Evolutionary conservation across 2,113 vertebrate genomes (phyloP).

Genomic region (Chinchilla lanigera): DNA sequence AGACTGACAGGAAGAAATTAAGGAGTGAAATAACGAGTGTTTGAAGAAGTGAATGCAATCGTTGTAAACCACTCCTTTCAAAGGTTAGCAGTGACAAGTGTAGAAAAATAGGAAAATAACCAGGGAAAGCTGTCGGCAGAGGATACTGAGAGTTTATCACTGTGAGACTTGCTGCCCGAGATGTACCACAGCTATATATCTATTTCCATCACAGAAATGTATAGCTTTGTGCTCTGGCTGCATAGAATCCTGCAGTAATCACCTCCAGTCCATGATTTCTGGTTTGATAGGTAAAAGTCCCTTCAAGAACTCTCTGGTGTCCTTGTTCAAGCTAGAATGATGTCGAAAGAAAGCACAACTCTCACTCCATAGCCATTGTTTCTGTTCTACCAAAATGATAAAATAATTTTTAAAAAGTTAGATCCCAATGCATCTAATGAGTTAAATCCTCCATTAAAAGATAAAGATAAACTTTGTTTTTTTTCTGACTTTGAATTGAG

Average conservation of each 20-base stretch:
- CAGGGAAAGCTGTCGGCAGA: neutral
- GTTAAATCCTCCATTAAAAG: neutral
- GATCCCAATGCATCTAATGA: neutral
- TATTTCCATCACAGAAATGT: constrained; percentile 4
- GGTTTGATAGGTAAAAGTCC: constrained; percentile 40
- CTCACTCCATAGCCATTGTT: neutral
- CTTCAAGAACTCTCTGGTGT: constrained; percentile 12
- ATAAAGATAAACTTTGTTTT: neutral
- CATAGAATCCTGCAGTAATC: constrained; percentile 38
- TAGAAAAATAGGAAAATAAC: constrained; percentile 28
- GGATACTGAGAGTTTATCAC: neutral
- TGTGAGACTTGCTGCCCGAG: neutral
- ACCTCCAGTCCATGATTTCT: constrained; percentile 45
- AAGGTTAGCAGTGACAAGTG: neutral
- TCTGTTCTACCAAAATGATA: neutral
- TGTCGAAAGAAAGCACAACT: neutral
- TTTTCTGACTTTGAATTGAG: constrained; percentile 26
- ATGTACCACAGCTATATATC: neutral
- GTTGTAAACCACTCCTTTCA: constrained; percentile 55
- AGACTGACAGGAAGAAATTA: constrained; percentile 9
- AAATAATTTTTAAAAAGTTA: neutral
- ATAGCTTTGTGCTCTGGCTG: neutral
- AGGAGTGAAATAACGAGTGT: neutral
- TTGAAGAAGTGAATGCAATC: constrained; percentile 37
- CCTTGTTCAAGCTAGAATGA: neutral